Evolutionary conservation across 2,888 invertebrate genomes (phyloP).

Genomic region (Cheilosia scutellata): DNA sequence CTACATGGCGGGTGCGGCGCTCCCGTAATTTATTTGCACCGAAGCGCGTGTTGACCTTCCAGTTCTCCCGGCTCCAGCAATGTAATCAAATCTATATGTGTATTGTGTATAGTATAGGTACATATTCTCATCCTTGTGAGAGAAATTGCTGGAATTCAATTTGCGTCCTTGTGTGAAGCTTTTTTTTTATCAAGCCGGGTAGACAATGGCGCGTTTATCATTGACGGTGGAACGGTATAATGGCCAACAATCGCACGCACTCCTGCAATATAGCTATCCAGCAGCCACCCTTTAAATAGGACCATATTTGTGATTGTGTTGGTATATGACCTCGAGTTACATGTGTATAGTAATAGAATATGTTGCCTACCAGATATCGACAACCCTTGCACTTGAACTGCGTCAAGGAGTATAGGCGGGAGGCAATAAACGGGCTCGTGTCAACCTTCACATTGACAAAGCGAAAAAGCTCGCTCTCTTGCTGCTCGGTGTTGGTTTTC

Average conservation of each 20-base stretch:
- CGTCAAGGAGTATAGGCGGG: slow-evolving; percentile 19
- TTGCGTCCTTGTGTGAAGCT: slow-evolving; percentile 69
- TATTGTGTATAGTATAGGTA: too few species aligned
- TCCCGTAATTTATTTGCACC: slow-evolving; percentile 45
- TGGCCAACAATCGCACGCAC: slow-evolving; percentile 4
- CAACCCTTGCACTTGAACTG: slow-evolving; percentile 74
- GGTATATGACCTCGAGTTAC: slow-evolving; percentile 42
- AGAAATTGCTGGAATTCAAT: slow-evolving; percentile 67
- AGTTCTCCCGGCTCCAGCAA: slow-evolving; percentile 23
- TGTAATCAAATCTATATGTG: slow-evolving; percentile 48
- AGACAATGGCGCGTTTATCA: slow-evolving; percentile 61
- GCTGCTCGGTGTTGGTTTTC: neutral
- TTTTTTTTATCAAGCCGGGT: slow-evolving; percentile 60
- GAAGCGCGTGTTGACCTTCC: slow-evolving; percentile 67
- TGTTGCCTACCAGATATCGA: slow-evolving; percentile 13
- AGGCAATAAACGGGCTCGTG: slow-evolving; percentile 66
- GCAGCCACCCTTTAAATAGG: neutral
- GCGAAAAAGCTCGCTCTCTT: slow-evolving; percentile 43
- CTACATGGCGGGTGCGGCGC: neutral
- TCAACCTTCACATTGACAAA: slow-evolving; percentile 65
- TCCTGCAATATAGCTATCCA: neutral
- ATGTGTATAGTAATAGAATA: slow-evolving; percentile 40
- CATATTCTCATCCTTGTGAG: slow-evolving; percentile 46
- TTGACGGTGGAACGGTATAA: slow-evolving; percentile 14
- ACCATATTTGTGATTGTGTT: neutral